Percentiles rank a stretch among this genome's conserved stretches.
These are phyloP conservation scores for Strigamia crassipes DNA, from an alignment of 2,888 invertebrate species.

Conservation along the genomic window DNA sequence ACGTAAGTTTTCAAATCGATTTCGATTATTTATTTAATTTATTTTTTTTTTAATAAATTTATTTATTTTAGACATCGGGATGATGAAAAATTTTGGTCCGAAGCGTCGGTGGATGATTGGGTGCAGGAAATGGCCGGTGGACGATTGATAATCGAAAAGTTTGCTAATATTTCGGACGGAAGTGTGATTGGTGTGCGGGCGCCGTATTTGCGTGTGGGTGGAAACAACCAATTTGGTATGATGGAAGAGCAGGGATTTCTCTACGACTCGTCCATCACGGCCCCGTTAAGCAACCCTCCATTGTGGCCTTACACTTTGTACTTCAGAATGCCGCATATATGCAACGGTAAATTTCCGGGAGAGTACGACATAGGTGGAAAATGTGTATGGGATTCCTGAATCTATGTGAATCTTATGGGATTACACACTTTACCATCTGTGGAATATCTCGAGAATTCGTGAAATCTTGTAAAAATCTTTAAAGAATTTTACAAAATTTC, in stretches of 20 bases:
- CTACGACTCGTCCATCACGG: slow-evolving; percentile 93
- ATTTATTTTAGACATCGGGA: slow-evolving; percentile 69
- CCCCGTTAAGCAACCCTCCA: slow-evolving; percentile 83
- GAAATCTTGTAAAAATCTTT: too few species aligned
- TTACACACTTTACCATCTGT: too few species aligned
- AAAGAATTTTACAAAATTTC: too few species aligned
- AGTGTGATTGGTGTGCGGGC: slow-evolving; percentile 87
- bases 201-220: slow-evolving; percentile 86
- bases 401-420: too few species aligned
- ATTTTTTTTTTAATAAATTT: background rate
- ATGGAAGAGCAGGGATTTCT: slow-evolving; percentile 94
- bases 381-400: too few species aligned
- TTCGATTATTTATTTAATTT: background rate
- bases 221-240: slow-evolving; percentile 95
- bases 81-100: slow-evolving; percentile 86
- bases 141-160: slow-evolving; percentile 73
- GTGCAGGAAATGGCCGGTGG: slow-evolving; percentile 92
- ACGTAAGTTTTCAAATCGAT: slow-evolving; percentile 63
- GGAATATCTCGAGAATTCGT: too few species aligned
- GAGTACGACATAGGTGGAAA: too few species aligned
- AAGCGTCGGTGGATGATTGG: slow-evolving; percentile 89
- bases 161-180: slow-evolving; percentile 89
- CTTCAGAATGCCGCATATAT: slow-evolving; percentile 94
- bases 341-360: slow-evolving; percentile 68
- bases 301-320: slow-evolving; percentile 98